These are phyloP conservation scores for Zygaena filipendulae DNA, from an alignment of 2,888 invertebrate species.

Conservation along the genomic window DNA sequence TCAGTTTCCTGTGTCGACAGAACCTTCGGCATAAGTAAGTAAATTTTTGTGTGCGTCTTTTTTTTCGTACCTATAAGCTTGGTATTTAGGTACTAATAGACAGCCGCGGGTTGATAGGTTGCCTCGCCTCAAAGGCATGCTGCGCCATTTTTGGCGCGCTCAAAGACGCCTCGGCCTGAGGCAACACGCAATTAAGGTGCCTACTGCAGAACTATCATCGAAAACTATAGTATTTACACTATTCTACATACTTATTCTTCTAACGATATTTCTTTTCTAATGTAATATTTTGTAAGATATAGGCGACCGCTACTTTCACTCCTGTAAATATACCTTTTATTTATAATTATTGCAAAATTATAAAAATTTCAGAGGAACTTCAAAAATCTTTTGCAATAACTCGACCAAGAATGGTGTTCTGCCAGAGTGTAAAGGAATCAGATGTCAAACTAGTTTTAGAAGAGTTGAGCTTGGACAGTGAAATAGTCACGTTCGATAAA, in stretches of 20 bases:
- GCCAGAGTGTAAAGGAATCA: conserved; percentile 33
- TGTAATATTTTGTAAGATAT: too few relatives aligned
- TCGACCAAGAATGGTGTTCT: conserved; percentile 38
- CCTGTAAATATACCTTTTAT: too few relatives aligned
- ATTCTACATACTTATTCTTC: too few relatives aligned
- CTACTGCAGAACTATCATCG: too few relatives aligned
- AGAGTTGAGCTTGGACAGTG: conserved; percentile 23
- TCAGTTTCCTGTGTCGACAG: conserved; percentile 35
- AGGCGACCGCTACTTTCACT: too few relatives aligned
- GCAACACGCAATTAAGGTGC: too few relatives aligned
- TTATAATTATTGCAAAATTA: too few relatives aligned
- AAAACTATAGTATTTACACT: too few relatives aligned
- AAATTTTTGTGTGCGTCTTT: too few relatives aligned
- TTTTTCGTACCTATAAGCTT: neutral
- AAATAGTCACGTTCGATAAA: conserved; percentile 37
- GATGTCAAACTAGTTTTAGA: conserved; percentile 29
- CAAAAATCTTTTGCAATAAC: conserved; percentile 25
- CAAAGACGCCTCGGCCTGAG: too few relatives aligned
- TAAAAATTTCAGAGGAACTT: conserved; percentile 38
- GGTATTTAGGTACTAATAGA: neutral
- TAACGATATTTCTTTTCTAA: too few relatives aligned
- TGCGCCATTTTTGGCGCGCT: conserved; percentile 4
- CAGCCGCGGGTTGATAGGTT: too few relatives aligned
- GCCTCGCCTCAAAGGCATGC: neutral
- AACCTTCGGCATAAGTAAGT: conserved; percentile 33